Percentiles rank a stretch among this genome's conserved stretches.
Evolutionary conservation across 2,113 vertebrate genomes (phyloP).

Genomic region (Muntiacus muntjak): DNA sequence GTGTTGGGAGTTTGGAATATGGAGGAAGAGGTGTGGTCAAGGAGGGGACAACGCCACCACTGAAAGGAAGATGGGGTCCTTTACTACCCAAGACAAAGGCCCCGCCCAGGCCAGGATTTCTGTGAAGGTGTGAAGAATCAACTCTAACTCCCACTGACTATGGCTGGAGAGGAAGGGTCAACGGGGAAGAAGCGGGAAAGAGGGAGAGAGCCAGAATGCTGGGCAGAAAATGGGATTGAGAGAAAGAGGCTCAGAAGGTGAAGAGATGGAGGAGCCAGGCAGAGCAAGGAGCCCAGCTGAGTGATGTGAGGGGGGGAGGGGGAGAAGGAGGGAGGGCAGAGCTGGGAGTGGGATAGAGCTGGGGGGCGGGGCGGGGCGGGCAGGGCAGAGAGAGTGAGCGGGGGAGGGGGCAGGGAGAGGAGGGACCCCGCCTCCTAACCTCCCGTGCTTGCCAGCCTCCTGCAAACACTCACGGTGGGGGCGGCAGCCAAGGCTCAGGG

Average conservation of each 20-base stretch:
- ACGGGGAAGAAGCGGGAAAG: background rate
- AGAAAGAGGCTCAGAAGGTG: background rate
- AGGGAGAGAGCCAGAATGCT: background rate
- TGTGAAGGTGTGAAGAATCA: background rate
- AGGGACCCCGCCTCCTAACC: fast-evolving
- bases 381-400: fast-evolving
- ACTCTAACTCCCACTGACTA: background rate
- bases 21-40: background rate
- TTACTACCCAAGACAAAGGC: background rate
- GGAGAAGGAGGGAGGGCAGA: too few species aligned
- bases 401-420: background rate
- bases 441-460: background rate
- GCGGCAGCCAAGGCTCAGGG: background rate
- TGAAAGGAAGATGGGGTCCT: background rate
- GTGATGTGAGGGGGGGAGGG: background rate
- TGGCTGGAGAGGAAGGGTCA: background rate
- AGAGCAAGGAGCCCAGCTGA: background rate
- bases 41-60: background rate
- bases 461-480: fast-evolving
- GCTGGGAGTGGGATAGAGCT: too few species aligned
- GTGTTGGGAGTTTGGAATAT: background rate
- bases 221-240: background rate
- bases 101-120: background rate
- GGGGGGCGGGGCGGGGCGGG: fast-evolving
- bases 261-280: background rate